Conservation (phyloP, 2,113 vertebrate genomes). For the Piaya cayana region DNA sequence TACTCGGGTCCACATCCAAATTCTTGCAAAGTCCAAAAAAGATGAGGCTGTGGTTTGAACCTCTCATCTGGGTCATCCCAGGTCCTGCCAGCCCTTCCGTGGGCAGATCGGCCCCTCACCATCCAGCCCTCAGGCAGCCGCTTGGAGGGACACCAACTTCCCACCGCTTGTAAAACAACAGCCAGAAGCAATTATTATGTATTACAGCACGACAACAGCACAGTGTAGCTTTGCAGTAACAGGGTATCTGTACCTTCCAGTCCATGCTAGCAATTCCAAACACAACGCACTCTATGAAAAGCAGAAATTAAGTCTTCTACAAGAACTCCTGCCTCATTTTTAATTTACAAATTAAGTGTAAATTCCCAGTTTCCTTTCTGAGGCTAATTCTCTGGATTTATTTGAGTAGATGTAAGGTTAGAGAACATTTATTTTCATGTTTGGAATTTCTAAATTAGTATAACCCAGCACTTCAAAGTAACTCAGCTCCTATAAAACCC, state of each 20-base stretch:
- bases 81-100: accelerated
- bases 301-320: background rate
- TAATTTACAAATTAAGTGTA: slow-evolving; percentile 48
- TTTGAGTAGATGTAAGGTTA: slow-evolving; percentile 36
- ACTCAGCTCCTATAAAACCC: slow-evolving; percentile 47
- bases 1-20: background rate
- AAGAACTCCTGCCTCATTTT: slow-evolving; percentile 2
- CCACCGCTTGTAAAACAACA: background rate
- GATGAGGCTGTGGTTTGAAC: background rate
- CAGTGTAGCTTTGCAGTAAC: accelerated
- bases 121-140: accelerated
- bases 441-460: slow-evolving; percentile 66
- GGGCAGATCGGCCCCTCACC: accelerated
- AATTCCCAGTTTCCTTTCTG: slow-evolving; percentile 56
- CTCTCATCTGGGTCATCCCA: accelerated
- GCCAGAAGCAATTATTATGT: background rate
- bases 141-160: background rate
- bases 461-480: slow-evolving; percentile 67
- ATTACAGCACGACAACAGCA: accelerated
- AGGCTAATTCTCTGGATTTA: slow-evolving; percentile 48
- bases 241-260: background rate
- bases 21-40: background rate
- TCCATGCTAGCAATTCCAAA: background rate
- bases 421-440: slow-evolving; percentile 49
- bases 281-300: accelerated